phyloP scores from a whole-genome alignment of 1,140 invertebrate genomes.

The Copidosoma floridanum region DNA sequence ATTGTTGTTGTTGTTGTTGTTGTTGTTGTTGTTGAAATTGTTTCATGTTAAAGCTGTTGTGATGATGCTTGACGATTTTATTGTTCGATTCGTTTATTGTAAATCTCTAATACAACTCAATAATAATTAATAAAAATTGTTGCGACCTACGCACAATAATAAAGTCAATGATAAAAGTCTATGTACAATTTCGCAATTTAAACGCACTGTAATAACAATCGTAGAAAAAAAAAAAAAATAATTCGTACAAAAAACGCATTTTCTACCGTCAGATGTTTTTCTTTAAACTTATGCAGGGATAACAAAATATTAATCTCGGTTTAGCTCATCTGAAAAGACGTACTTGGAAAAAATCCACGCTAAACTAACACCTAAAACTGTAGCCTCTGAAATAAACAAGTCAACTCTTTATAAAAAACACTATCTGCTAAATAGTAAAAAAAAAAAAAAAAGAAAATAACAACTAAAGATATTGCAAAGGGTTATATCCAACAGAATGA shows the following conservation, averaged over 20 bases:
- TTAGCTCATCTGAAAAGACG: too few relatives aligned
- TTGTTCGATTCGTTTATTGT: conserved; percentile 5
- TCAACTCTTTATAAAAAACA: too few relatives aligned
- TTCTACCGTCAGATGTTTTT: too few relatives aligned
- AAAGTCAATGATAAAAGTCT: conserved; percentile 4
- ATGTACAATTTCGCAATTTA: conserved; percentile 19
- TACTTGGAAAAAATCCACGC: too few relatives aligned
- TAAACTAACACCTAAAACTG: too few relatives aligned
- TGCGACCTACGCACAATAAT: conserved; percentile 1
- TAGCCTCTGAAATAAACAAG: too few relatives aligned
- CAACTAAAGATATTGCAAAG: neutral
- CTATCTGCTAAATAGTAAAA: too few relatives aligned
- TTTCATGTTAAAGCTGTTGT: conserved; percentile 6
- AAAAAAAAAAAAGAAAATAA: neutral
- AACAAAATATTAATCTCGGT: too few relatives aligned
- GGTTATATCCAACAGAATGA: neutral
- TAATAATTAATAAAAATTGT: conserved; percentile 11
- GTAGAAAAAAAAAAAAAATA: neutral
- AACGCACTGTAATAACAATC: neutral
- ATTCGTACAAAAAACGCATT: too few relatives aligned
- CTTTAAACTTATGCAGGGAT: too few relatives aligned
- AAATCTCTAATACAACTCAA: too few relatives aligned
- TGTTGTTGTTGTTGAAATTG: neutral
- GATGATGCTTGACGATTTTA: conserved; percentile 10
- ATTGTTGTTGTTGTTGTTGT: too few relatives aligned